Evolutionary conservation across 2,888 invertebrate species (phyloP).

Genomic region (Polydrusus pterygomalis): DNA sequence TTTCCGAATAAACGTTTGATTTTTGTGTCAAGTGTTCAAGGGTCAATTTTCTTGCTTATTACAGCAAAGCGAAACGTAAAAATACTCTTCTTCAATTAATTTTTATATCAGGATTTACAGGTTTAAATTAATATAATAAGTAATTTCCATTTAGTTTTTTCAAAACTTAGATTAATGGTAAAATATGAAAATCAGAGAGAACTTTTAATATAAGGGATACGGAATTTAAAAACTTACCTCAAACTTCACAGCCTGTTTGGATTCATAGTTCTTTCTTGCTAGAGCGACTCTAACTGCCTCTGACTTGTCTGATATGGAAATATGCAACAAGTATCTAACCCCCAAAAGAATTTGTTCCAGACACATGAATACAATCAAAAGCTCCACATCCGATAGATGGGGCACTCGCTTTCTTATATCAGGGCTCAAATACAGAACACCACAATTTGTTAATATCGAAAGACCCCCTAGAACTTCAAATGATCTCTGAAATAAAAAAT

Average conservation of each 20-base stretch:
- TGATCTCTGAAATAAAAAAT: conserved; percentile 72
- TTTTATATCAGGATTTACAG: too few species aligned
- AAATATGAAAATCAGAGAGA: too few species aligned
- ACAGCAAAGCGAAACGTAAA: too few species aligned
- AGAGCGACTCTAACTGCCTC: conserved; percentile 79
- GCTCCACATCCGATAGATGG: conserved; percentile 69
- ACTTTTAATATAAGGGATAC: too few species aligned
- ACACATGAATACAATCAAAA: conserved; percentile 79
- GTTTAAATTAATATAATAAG: too few species aligned
- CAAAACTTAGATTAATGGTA: too few species aligned
- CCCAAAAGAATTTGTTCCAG: conserved; percentile 82
- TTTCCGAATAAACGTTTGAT: too few species aligned
- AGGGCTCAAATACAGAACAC: conserved; percentile 81
- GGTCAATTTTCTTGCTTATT: too few species aligned
- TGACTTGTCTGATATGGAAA: conserved; percentile 82
- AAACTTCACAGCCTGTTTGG: conserved; percentile 78
- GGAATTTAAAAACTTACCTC: conserved; percentile 68
- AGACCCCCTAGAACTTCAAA: conserved; percentile 81
- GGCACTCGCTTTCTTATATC: conserved; percentile 72
- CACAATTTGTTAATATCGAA: conserved; percentile 84
- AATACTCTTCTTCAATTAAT: too few species aligned
- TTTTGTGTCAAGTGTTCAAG: too few species aligned
- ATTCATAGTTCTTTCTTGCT: conserved; percentile 77
- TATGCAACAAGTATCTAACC: conserved; percentile 79
- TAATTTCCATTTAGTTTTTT: too few species aligned